These are phyloP conservation scores for Pangasius djambal DNA, from an alignment of 2,797 vertebrate genomes.

Conservation along the genomic window DNA sequence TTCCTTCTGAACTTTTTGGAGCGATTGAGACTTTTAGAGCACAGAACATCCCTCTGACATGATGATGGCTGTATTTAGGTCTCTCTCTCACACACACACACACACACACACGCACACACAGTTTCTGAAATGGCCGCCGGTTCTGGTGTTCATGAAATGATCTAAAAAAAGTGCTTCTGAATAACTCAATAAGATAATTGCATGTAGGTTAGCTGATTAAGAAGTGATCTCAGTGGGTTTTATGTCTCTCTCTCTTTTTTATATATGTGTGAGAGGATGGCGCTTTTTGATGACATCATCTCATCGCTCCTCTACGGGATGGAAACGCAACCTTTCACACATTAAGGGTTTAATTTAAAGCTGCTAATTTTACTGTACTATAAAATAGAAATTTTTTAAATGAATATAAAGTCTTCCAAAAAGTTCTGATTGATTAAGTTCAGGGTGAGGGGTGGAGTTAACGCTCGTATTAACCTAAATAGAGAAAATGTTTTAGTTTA, in stretches of 20 bases:
- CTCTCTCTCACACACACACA: not conserved
- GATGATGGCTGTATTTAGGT: constrained; percentile 7
- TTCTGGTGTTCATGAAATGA: not conserved
- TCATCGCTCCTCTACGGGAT: too few relatives aligned
- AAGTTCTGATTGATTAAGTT: too few relatives aligned
- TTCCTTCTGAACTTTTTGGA: not conserved
- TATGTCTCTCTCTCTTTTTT: not conserved
- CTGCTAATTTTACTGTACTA: too few relatives aligned
- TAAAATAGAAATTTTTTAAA: too few relatives aligned
- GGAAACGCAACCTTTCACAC: too few relatives aligned
- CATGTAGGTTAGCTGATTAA: not conserved
- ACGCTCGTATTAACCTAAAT: too few relatives aligned
- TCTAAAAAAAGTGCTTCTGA: not conserved
- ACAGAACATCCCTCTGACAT: not conserved
- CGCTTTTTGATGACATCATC: too few relatives aligned
- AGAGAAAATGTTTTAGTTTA: too few relatives aligned
- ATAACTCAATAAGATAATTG: not conserved
- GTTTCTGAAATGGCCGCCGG: not conserved
- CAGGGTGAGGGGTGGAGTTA: too few relatives aligned
- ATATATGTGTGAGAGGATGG: not conserved
- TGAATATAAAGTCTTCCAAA: too few relatives aligned
- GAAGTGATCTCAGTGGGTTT: not conserved
- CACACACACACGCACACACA: constrained; percentile 8
- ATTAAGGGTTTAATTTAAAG: too few relatives aligned
- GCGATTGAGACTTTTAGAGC: constrained; percentile 6